Evolutionary conservation across 2,113 vertebrate genomes (phyloP).

Genomic region (Pachyramphus minor): DNA sequence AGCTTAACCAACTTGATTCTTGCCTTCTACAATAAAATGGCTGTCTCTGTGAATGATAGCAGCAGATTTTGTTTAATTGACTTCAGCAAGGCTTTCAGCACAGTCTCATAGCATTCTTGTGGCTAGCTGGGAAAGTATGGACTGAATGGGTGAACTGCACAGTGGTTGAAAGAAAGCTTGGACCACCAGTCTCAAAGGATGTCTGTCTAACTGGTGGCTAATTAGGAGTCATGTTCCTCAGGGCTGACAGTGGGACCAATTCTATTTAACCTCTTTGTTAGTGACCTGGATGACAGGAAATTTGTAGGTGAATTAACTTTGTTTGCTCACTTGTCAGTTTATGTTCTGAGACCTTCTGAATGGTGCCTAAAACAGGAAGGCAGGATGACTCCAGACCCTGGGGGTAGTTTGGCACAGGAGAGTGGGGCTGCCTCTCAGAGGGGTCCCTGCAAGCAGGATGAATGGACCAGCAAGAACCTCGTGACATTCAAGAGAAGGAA

Average conservation of each 20-base stretch:
- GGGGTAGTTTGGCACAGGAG: not conserved
- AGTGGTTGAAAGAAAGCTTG: not conserved
- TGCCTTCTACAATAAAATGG: not conserved
- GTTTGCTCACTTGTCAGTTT: not conserved
- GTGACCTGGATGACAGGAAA: not conserved
- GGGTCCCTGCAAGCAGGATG: not conserved
- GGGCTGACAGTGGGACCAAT: not conserved
- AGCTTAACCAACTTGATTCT: not conserved
- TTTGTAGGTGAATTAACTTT: not conserved
- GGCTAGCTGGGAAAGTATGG: not conserved
- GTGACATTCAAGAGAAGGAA: not conserved
- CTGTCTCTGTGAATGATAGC: not conserved
- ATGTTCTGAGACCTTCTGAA: not conserved
- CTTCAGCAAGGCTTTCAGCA: not conserved
- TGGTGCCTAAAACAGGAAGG: not conserved
- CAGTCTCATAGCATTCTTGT: not conserved
- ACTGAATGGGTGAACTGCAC: not conserved
- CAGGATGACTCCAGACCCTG: not conserved
- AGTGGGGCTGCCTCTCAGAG: not conserved
- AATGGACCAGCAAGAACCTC: not conserved
- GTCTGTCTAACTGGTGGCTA: not conserved
- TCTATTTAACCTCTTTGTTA: not conserved
- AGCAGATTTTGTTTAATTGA: not conserved
- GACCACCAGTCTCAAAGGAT: not conserved
- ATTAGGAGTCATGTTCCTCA: not conserved